Percentiles rank a stretch among this genome's conserved stretches.
These are phyloP conservation scores for Pseudochirops cupreus DNA, from an alignment of 2,797 vertebrate genomes.

Conservation along the genomic window DNA sequence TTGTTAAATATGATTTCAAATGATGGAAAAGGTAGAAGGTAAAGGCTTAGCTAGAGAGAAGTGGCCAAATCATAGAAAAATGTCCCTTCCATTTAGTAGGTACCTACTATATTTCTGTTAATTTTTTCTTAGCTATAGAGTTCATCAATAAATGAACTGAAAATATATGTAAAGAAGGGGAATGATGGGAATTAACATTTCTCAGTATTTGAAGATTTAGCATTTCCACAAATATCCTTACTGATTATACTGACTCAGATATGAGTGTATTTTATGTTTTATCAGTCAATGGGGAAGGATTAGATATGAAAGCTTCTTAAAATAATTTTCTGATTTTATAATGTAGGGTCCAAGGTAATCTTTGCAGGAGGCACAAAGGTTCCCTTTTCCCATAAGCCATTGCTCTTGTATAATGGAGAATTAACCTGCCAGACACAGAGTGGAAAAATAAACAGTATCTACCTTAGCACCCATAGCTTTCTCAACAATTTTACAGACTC, in stretches of 20 bases:
- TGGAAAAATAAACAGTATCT: slow-evolving; percentile 90
- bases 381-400: slow-evolving; percentile 93
- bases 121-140: neutral
- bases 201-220: neutral
- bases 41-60: neutral
- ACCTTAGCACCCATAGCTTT: slow-evolving; percentile 92
- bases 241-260: neutral
- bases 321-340: slow-evolving; percentile 46
- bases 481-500: slow-evolving; percentile 81
- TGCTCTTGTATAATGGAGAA: slow-evolving; percentile 93
- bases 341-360: slow-evolving; percentile 90
- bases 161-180: neutral
- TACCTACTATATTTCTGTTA: neutral
- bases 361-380: slow-evolving; percentile 91
- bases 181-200: neutral
- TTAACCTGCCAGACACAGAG: slow-evolving; percentile 94
- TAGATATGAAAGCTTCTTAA: neutral
- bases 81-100: neutral
- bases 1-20: neutral
- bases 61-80: neutral
- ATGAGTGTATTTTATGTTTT: neutral
- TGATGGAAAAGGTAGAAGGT: neutral
- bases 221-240: neutral
- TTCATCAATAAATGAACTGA: neutral
- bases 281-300: neutral